Conservation (phyloP, 2,113 vertebrate genomes). For the Pedionomus torquatus region DNA sequence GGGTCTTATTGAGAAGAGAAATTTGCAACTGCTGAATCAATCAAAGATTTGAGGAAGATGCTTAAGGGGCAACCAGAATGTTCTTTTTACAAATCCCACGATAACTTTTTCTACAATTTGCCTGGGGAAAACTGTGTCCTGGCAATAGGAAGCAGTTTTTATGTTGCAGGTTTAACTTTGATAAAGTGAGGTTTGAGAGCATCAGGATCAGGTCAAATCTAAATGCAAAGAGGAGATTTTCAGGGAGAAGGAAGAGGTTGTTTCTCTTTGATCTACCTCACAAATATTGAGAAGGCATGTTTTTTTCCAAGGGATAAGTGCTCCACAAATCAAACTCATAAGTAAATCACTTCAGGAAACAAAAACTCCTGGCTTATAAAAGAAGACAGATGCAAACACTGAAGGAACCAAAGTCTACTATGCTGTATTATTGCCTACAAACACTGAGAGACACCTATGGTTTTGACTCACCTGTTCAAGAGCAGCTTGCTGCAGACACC, state of each 20-base stretch:
- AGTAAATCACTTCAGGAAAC: neutral
- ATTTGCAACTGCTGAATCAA: neutral
- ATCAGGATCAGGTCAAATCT: neutral
- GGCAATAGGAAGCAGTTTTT: neutral
- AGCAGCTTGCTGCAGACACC: neutral
- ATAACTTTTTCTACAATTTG: neutral
- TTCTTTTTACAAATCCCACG: neutral
- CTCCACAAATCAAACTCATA: neutral
- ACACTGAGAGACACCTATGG: neutral
- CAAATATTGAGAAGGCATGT: neutral
- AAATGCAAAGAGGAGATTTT: neutral
- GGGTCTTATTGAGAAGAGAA: neutral
- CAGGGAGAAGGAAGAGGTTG: fast-evolving
- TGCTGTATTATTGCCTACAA: neutral
- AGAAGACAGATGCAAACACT: neutral
- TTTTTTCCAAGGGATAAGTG: neutral
- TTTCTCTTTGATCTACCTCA: neutral
- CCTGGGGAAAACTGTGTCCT: neutral
- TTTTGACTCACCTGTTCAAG: neutral
- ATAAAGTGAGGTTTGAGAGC: neutral
- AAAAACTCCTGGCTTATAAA: neutral
- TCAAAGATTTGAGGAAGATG: neutral
- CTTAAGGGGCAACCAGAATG: neutral
- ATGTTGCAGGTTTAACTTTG: neutral
- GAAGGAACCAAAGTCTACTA: neutral